Conservation (phyloP, 1,140 invertebrate genomes). For the Dendrolimus kikuchii region DNA sequence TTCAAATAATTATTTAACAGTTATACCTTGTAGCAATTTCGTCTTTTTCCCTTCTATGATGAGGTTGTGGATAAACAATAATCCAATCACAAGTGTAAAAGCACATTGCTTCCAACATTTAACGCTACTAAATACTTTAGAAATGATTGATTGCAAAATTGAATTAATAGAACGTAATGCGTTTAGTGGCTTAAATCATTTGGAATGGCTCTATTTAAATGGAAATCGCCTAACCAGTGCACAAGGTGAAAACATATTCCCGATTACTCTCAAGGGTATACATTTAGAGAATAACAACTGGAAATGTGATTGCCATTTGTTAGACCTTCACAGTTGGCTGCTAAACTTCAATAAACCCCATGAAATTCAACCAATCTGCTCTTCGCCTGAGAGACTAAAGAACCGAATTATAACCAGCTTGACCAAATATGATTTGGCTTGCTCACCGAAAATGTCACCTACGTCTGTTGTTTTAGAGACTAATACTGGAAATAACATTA, state of each 20-base stretch:
- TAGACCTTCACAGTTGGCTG: slow-evolving; percentile 85
- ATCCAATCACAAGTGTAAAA: slow-evolving; percentile 83
- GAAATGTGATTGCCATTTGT: slow-evolving; percentile 88
- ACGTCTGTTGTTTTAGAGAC: slow-evolving; percentile 82
- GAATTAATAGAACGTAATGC: slow-evolving; percentile 83
- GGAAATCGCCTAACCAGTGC: slow-evolving; percentile 85
- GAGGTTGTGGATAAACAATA: slow-evolving; percentile 84
- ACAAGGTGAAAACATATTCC: slow-evolving; percentile 79
- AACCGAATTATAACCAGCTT: slow-evolving; percentile 80
- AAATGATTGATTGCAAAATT: slow-evolving; percentile 86
- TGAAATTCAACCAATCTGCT: slow-evolving; percentile 83
- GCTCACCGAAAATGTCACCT: slow-evolving; percentile 83
- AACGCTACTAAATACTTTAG: slow-evolving; percentile 83
- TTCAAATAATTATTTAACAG: slow-evolving; percentile 83
- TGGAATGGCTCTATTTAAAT: slow-evolving; percentile 89
- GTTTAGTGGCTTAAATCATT: slow-evolving; percentile 84
- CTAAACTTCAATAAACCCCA: slow-evolving; percentile 81
- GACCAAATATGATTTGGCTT: slow-evolving; percentile 83
- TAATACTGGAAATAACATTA: slow-evolving; percentile 84
- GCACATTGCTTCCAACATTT: slow-evolving; percentile 84
- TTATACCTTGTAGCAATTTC: slow-evolving; percentile 85
- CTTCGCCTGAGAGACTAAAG: slow-evolving; percentile 77
- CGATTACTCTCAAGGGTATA: slow-evolving; percentile 82
- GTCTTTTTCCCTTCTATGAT: slow-evolving; percentile 84
- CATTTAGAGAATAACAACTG: slow-evolving; percentile 90